Conservation (phyloP, 2,797 vertebrate genomes). For the Chaunax sp. region DNA sequence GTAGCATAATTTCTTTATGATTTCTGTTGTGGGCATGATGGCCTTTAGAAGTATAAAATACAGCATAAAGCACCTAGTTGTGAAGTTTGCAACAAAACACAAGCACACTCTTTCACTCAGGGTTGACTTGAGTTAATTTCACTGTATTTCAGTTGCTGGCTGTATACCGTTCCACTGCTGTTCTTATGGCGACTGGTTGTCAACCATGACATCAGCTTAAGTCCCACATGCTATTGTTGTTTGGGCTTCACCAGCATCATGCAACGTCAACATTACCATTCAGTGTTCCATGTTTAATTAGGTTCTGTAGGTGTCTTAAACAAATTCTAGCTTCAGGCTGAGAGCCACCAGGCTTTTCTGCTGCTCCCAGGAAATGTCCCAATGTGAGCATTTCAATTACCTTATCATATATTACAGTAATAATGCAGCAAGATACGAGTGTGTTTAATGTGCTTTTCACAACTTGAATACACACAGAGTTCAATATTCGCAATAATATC, state of each 20-base stretch:
- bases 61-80: no score
- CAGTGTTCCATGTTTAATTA: conserved; percentile 22
- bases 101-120: no score
- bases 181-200: conserved; percentile 41
- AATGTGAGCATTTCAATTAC: no score
- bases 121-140: no score
- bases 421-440: no score
- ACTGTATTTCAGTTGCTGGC: background rate
- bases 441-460: no score
- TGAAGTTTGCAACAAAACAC: background rate
- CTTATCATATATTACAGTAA: no score
- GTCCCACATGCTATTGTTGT: conserved; percentile 38
- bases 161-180: conserved; percentile 39
- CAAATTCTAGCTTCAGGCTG: no score
- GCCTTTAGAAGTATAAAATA: no score
- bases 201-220: conserved; percentile 37
- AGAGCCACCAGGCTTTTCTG: no score
- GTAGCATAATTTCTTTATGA: background rate
- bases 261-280: conserved; percentile 14
- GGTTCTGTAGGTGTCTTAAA: background rate
- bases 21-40: background rate
- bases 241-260: conserved; percentile 3
- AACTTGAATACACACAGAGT: no score
- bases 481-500: no score
- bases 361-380: conserved; percentile 10